A percentile compares a stretch with the other conserved stretches of the same genome.
Evolutionary conservation across 2,888 invertebrate species (phyloP).

Genomic region (Meandrusa payeni): DNA sequence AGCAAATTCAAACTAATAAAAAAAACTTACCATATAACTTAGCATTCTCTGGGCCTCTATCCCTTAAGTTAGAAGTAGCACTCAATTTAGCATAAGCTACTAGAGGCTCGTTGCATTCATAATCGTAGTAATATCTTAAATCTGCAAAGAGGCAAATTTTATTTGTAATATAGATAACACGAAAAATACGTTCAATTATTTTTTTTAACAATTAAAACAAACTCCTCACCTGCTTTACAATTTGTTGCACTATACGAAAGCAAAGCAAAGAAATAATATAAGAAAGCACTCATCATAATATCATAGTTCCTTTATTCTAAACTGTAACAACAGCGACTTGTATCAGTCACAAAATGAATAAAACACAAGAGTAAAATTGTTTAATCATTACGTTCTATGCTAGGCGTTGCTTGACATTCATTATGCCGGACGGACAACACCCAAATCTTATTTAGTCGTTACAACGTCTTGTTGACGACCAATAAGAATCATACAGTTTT

Average conservation of each 20-base stretch:
- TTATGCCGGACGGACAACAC: slow-evolving; percentile 65
- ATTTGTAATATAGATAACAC: no score
- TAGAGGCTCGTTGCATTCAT: slow-evolving; percentile 90
- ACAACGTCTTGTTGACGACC: no score
- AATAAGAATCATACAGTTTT: no score
- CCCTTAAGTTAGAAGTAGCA: slow-evolving; percentile 90
- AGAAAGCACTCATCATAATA: slow-evolving; percentile 71
- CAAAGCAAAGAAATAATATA: slow-evolving; percentile 68
- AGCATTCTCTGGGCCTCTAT: slow-evolving; percentile 93
- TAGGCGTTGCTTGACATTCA: slow-evolving; percentile 58
- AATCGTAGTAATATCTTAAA: slow-evolving; percentile 69
- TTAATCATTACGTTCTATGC: slow-evolving; percentile 71
- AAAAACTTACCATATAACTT: slow-evolving; percentile 88
- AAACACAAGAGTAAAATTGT: slow-evolving; percentile 44
- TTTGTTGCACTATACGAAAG: slow-evolving; percentile 60
- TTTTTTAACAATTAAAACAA: slow-evolving; percentile 1
- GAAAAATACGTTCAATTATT: no score
- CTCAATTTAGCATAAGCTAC: slow-evolving; percentile 86
- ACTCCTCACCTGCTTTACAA: slow-evolving; percentile 60
- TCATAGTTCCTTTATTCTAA: slow-evolving; percentile 57
- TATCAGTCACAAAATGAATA: slow-evolving; percentile 51
- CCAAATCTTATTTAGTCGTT: no score
- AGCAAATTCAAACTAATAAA: background rate
- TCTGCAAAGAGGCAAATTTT: slow-evolving; percentile 48
- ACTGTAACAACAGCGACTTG: slow-evolving; percentile 32